Conservation (phyloP, 2,797 vertebrate species). For the Peromyscus attwateri region DNA sequence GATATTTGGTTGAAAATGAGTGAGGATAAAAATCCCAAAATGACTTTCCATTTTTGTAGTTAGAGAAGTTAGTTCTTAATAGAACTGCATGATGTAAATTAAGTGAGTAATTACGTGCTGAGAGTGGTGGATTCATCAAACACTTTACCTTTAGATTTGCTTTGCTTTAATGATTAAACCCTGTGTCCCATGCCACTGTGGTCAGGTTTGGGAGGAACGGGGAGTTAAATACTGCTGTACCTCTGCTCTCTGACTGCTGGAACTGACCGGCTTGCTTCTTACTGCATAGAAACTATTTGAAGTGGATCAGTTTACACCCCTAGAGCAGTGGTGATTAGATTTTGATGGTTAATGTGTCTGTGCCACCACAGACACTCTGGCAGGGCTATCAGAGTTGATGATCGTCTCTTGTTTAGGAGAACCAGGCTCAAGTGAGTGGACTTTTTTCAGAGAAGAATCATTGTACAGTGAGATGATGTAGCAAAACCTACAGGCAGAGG, state of each 20-base stretch:
- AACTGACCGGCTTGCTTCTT: slow-evolving; percentile 74
- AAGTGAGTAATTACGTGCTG: slow-evolving; percentile 83
- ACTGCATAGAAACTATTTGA: slow-evolving; percentile 77
- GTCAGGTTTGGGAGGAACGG: slow-evolving; percentile 67
- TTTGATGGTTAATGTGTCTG: slow-evolving; percentile 43
- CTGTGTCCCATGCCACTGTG: slow-evolving; percentile 81
- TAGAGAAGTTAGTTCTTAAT: slow-evolving; percentile 84
- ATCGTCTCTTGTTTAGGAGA: slow-evolving; percentile 61
- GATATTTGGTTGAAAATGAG: slow-evolving; percentile 87
- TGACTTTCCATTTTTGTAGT: slow-evolving; percentile 83
- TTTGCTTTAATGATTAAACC: slow-evolving; percentile 84
- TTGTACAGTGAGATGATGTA: not conserved
- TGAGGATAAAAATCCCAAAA: slow-evolving; percentile 85
- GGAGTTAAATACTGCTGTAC: slow-evolving; percentile 60
- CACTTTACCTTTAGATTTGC: slow-evolving; percentile 82
- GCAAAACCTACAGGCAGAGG: not conserved
- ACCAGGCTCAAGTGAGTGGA: slow-evolving; percentile 38
- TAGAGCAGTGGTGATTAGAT: slow-evolving; percentile 80
- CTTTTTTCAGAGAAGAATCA: slow-evolving; percentile 51
- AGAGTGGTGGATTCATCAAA: slow-evolving; percentile 58
- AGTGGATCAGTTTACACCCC: slow-evolving; percentile 81
- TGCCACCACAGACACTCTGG: slow-evolving; percentile 51
- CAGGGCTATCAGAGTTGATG: slow-evolving; percentile 27
- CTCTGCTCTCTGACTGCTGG: slow-evolving; percentile 60
- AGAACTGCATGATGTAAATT: slow-evolving; percentile 76